Evolutionary conservation across 2,888 invertebrate genomes (phyloP).

Genomic region (Diarsia rubi): DNA sequence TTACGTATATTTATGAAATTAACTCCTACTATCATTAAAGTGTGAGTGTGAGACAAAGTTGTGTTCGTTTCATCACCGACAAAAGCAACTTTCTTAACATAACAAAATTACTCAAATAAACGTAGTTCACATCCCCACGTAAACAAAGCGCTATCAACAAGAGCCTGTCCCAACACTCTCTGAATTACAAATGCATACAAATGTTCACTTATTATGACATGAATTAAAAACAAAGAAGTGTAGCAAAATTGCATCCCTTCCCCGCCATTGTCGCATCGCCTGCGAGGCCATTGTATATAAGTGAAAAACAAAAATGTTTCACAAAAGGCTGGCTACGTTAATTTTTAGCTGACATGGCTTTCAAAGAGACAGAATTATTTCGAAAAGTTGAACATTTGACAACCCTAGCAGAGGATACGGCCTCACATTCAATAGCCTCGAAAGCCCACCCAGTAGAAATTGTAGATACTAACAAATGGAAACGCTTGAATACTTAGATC

Average conservation of each 20-base stretch:
- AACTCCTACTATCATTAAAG: background rate
- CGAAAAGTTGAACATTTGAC: slow-evolving; percentile 47
- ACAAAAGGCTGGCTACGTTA: slow-evolving; percentile 52
- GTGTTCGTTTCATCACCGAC: background rate
- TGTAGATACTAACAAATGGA: slow-evolving; percentile 65
- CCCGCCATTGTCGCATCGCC: slow-evolving; percentile 43
- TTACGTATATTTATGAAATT: background rate
- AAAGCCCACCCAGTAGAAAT: slow-evolving; percentile 73
- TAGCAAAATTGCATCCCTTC: slow-evolving; percentile 42
- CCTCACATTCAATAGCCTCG: slow-evolving; percentile 75
- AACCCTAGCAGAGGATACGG: slow-evolving; percentile 63
- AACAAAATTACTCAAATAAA: background rate
- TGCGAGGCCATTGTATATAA: slow-evolving; percentile 49
- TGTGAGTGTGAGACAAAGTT: background rate
- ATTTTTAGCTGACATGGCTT: slow-evolving; percentile 45
- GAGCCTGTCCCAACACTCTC: slow-evolving; percentile 12
- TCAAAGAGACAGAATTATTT: slow-evolving; percentile 52
- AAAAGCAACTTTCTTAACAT: background rate
- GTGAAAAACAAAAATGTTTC: slow-evolving; percentile 57
- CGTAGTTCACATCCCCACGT: background rate
- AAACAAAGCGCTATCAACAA: slow-evolving; percentile 25
- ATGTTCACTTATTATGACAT: slow-evolving; percentile 55
- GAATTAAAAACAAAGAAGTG: slow-evolving; percentile 52
- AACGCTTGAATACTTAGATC: slow-evolving; percentile 68
- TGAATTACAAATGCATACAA: slow-evolving; percentile 48